Evolutionary conservation across 2,113 vertebrate species (phyloP), one percentile per base, ranked within the genome.

Genomic region (Charadrius vociferus): DNA sequence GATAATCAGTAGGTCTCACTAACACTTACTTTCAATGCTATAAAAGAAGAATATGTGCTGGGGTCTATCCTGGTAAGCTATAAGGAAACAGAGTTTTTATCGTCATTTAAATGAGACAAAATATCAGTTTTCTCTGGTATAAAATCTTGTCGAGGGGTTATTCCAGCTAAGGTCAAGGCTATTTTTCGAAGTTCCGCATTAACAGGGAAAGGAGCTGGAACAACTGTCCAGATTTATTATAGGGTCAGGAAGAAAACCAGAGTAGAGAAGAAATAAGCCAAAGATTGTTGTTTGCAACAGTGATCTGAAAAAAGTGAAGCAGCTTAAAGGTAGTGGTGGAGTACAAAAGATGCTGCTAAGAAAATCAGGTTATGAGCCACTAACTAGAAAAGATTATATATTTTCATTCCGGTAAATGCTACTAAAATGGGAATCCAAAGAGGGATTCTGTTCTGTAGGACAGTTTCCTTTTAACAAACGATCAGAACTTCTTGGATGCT

Each of bases 1-100:
- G 39, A 94, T 96, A 97, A 97, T 95, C 73, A 97, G 91, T 81
- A 86, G 91, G 93, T 97, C 94, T 96, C 63, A 66, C 45, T 94
- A 83, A 88, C 88, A 81, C 90, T 97, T 95, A 82, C 96, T 96
- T 98, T 96, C 71, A 82, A 2, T 82, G 55, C 73, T 93, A 53
- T 59, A 78, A 88, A 63, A 74, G 72, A 83, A 79, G 56, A 89
- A 68, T 93, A 73, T 30, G 21, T 45, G 70, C 34, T 81, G 62
- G 58, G 39, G 36, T 71, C 13, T 94, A 70, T 79, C 37, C 34
- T 77, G 52, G 61, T 82, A 65, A 96, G 20, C 49, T 91, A 14
- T 72, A 73, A 90, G 41, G 68, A 90, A 91, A 79, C 8, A 73
- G 82, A 59, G 53, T 41, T 81, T 85, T 93, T 73, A 83, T 86